Conservation (phyloP, 2,888 invertebrate species). For the Augochlorella aurata region DNA sequence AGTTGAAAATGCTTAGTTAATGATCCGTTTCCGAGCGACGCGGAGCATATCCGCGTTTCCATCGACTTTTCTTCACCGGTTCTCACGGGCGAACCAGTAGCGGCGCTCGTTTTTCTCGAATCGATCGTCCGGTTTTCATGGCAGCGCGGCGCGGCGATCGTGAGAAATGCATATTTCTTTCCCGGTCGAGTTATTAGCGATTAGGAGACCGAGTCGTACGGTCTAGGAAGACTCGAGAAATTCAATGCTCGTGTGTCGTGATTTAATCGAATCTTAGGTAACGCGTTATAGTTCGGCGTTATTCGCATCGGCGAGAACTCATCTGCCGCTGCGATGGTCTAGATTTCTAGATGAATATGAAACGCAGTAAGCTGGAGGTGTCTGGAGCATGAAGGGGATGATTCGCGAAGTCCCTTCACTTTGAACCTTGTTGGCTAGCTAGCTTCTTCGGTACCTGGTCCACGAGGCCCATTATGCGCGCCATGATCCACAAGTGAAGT, state of each 20-base stretch:
- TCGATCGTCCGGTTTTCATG: constrained; percentile 5
- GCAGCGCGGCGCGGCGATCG: not conserved
- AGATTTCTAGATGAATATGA: not conserved
- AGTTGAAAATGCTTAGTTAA: constrained; percentile 37
- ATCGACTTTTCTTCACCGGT: constrained; percentile 31
- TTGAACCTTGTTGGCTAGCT: constrained; percentile 35
- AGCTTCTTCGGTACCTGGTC: constrained; percentile 40
- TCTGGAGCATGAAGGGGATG: constrained; percentile 42
- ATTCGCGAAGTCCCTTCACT: constrained; percentile 48
- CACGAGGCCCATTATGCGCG: constrained; percentile 66
- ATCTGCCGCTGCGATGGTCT: not conserved
- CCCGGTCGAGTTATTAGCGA: not conserved
- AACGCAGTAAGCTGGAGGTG: not conserved
- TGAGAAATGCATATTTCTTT: constrained; percentile 14
- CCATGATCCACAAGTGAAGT: constrained; percentile 66
- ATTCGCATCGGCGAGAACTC: not conserved
- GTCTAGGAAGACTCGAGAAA: not conserved
- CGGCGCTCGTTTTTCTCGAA: constrained; percentile 29
- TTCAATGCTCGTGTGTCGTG: not conserved
- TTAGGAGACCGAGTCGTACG: constrained; percentile 3
- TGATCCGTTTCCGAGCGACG: constrained; percentile 32
- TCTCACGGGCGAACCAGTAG: constrained; percentile 29
- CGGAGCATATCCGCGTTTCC: constrained; percentile 18
- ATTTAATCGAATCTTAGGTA: not conserved
- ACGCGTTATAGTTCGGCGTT: not conserved